phyloP scores from a whole-genome alignment of 2,797 vertebrate species.

The Anguilla obscura region DNA sequence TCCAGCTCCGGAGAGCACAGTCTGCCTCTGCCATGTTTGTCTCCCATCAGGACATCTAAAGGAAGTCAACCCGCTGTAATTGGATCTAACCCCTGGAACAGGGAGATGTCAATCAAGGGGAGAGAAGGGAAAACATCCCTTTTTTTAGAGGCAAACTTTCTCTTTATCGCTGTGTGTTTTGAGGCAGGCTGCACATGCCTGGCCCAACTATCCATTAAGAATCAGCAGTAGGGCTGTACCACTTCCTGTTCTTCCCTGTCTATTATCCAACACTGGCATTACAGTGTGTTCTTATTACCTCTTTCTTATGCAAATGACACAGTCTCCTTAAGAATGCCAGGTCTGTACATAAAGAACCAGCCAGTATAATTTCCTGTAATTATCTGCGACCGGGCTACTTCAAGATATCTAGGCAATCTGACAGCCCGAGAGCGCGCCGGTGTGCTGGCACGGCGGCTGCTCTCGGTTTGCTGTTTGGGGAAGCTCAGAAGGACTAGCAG shows the following conservation, averaged over 20 bases:
- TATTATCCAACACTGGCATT: conserved; percentile 41
- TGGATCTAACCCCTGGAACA: conserved; percentile 26
- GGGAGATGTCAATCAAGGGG: conserved; percentile 26
- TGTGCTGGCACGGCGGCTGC: background rate
- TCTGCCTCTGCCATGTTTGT: conserved; percentile 1
- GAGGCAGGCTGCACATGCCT: background rate
- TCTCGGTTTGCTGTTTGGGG: background rate
- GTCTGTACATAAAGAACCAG: conserved; percentile 55
- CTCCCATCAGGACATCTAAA: conserved; percentile 16
- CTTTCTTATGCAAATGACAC: conserved; percentile 60
- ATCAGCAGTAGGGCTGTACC: conserved; percentile 27
- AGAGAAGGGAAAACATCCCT: background rate
- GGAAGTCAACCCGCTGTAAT: conserved; percentile 32
- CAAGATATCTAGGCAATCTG: conserved; percentile 53
- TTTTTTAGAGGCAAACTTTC: background rate
- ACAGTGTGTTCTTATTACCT: conserved; percentile 53
- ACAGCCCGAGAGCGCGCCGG: conserved; percentile 34
- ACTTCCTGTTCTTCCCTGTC: conserved; percentile 37
- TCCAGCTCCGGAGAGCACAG: conserved; percentile 15
- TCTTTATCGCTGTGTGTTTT: background rate
- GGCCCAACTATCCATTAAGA: background rate
- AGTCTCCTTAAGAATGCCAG: conserved; percentile 49
- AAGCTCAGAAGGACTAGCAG: background rate
- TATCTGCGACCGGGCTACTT: conserved; percentile 54
- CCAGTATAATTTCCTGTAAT: conserved; percentile 56